A percentile compares a stretch with the other conserved stretches of the same genome.
Evolutionary conservation across 1,140 invertebrate species (phyloP).

Genomic region (Tetragonula clypearis): DNA sequence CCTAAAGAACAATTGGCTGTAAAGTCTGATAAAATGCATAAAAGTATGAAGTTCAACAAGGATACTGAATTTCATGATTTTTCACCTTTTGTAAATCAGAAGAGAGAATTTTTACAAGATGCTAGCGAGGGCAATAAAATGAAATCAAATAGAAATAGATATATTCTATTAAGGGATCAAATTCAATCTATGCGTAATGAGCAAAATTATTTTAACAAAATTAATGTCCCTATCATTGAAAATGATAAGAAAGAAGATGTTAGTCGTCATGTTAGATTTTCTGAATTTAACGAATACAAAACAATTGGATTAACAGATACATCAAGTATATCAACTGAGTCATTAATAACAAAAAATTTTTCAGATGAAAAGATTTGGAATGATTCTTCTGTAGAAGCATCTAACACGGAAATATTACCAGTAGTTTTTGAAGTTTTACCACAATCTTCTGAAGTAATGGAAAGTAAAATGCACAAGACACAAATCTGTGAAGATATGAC

Average conservation of each 20-base stretch:
- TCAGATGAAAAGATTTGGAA: slow-evolving; percentile 70
- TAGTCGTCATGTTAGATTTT: slow-evolving; percentile 78
- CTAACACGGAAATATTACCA: slow-evolving; percentile 61
- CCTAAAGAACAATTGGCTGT: not conserved
- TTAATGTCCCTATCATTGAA: not conserved
- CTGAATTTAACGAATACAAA: slow-evolving; percentile 79
- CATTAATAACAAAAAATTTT: slow-evolving; percentile 54
- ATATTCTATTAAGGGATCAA: not conserved
- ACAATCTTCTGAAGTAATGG: not conserved
- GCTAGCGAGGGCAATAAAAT: not conserved
- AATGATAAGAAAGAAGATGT: slow-evolving; percentile 54
- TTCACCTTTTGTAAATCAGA: not conserved
- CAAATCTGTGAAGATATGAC: not conserved
- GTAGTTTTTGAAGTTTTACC: not conserved
- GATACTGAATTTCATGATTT: slow-evolving; percentile 13
- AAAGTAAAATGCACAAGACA: not conserved
- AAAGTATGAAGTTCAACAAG: not conserved
- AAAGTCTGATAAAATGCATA: slow-evolving; percentile 10
- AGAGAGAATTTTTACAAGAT: not conserved
- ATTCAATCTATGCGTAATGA: not conserved
- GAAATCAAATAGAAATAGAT: not conserved
- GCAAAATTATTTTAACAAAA: not conserved
- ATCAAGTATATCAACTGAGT: slow-evolving; percentile 72
- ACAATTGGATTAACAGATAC: slow-evolving; percentile 75
- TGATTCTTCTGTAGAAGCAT: slow-evolving; percentile 73